Evolutionary conservation across 2,797 vertebrate species (phyloP).

Genomic region (Chelidonichthys spinosus): DNA sequence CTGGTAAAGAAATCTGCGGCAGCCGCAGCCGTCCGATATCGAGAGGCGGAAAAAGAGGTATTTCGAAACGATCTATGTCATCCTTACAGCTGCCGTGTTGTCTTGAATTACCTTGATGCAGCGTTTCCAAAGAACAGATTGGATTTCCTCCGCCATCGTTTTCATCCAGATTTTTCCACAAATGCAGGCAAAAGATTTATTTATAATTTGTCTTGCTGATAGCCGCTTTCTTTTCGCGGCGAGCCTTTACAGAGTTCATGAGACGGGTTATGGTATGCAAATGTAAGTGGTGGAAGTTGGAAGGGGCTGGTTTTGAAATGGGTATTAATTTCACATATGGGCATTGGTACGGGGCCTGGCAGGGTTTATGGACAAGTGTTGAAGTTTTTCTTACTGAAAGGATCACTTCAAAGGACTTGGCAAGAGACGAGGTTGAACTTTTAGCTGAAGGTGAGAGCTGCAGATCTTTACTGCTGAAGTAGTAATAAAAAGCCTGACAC

Average conservation of each 20-base stretch:
- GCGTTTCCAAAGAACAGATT: slow-evolving; percentile 72
- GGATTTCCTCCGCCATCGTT: slow-evolving; percentile 70
- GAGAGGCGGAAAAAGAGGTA: slow-evolving; percentile 73
- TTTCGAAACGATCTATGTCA: slow-evolving; percentile 76
- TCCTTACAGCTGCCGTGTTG: slow-evolving; percentile 77
- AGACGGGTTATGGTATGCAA: slow-evolving; percentile 11
- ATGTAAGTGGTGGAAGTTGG: slow-evolving; percentile 25
- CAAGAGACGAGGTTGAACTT: slow-evolving; percentile 64
- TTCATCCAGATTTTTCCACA: slow-evolving; percentile 72
- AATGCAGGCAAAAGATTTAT: slow-evolving; percentile 70
- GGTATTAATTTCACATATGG: slow-evolving; percentile 73
- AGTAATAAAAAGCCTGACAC: slow-evolving; percentile 56
- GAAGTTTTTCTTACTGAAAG: slow-evolving; percentile 66
- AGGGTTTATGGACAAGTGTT: slow-evolving; percentile 69
- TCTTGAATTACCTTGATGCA: slow-evolving; percentile 81
- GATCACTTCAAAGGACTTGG: slow-evolving; percentile 79
- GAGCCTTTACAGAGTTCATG: slow-evolving; percentile 23
- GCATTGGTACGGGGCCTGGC: slow-evolving; percentile 62
- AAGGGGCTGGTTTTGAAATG: slow-evolving; percentile 38
- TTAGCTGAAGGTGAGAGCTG: slow-evolving; percentile 69
- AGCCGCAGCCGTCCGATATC: slow-evolving; percentile 53
- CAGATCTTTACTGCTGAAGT: slow-evolving; percentile 56
- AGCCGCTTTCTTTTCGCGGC: slow-evolving; percentile 26
- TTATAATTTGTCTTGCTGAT: slow-evolving; percentile 62
- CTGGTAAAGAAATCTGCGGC: slow-evolving; percentile 56